These are phyloP conservation scores for Platycnemis pennipes DNA, from an alignment of 2,888 invertebrate genomes.

Conservation along the genomic window DNA sequence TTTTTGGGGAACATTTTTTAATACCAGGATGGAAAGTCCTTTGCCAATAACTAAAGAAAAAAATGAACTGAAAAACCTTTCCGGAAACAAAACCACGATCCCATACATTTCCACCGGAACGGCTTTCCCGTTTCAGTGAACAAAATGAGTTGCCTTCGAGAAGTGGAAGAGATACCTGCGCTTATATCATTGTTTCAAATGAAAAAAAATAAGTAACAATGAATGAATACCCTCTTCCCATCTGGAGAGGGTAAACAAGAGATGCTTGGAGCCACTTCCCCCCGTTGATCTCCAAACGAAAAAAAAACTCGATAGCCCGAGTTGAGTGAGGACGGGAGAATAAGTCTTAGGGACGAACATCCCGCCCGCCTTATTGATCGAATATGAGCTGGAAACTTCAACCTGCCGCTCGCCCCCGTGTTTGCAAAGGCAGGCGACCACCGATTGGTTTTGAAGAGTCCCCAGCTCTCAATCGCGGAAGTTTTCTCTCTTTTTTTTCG, in stretches of 20 bases:
- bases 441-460: constrained; percentile 44
- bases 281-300: neutral
- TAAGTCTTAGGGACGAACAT: neutral
- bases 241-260: neutral
- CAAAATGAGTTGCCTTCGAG: neutral
- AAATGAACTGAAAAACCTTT: neutral
- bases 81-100: neutral
- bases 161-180: no score
- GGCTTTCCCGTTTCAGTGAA: neutral
- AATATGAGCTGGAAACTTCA: constrained; percentile 45
- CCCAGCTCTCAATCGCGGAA: neutral
- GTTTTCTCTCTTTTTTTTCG: neutral
- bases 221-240: neutral
- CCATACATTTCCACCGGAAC: neutral
- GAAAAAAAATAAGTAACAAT: neutral
- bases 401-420: neutral
- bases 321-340: neutral
- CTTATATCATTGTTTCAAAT: neutral
- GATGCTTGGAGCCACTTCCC: constrained; percentile 3
- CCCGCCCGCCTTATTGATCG: constrained; percentile 6
- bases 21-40: neutral
- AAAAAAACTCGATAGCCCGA: neutral
- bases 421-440: neutral
- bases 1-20: neutral
- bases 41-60: no score